These are phyloP conservation scores for Ataeniobius toweri DNA, from an alignment of 2,797 vertebrate species.

Conservation along the genomic window DNA sequence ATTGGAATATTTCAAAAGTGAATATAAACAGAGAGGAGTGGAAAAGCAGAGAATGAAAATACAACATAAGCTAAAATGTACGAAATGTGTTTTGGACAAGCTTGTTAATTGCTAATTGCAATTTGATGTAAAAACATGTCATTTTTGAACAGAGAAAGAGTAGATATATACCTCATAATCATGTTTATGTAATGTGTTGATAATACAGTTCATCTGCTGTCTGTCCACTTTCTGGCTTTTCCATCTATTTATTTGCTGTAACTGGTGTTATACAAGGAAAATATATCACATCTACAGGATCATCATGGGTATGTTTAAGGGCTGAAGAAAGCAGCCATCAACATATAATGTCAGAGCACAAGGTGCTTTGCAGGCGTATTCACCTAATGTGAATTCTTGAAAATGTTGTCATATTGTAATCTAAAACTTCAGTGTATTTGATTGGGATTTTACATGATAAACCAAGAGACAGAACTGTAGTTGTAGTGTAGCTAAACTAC, in stretches of 20 bases:
- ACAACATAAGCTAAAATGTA: slow-evolving; percentile 10
- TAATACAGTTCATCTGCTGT: slow-evolving; percentile 6
- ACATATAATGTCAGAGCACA: too few species aligned
- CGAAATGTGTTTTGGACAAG: slow-evolving; percentile 10
- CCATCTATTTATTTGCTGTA: not conserved
- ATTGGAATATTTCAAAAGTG: slow-evolving; percentile 17
- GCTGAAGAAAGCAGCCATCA: not conserved
- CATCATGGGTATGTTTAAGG: not conserved
- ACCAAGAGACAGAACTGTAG: too few species aligned
- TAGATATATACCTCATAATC: slow-evolving; percentile 18
- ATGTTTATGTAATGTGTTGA: slow-evolving; percentile 9
- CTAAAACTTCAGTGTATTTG: too few species aligned
- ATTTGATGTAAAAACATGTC: slow-evolving; percentile 40
- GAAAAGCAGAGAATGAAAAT: not conserved
- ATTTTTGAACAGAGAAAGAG: slow-evolving; percentile 6
- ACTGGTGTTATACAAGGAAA: not conserved
- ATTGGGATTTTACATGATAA: too few species aligned
- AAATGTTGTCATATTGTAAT: too few species aligned
- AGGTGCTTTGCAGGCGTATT: too few species aligned
- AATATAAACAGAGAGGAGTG: slow-evolving; percentile 8
- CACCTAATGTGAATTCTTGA: too few species aligned
- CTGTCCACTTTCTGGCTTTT: not conserved
- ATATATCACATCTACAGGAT: not conserved
- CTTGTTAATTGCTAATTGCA: slow-evolving; percentile 40
- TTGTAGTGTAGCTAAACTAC: too few species aligned